Evolutionary conservation across 2,888 invertebrate species (phyloP).

Genomic region (Piscicola geometra): DNA sequence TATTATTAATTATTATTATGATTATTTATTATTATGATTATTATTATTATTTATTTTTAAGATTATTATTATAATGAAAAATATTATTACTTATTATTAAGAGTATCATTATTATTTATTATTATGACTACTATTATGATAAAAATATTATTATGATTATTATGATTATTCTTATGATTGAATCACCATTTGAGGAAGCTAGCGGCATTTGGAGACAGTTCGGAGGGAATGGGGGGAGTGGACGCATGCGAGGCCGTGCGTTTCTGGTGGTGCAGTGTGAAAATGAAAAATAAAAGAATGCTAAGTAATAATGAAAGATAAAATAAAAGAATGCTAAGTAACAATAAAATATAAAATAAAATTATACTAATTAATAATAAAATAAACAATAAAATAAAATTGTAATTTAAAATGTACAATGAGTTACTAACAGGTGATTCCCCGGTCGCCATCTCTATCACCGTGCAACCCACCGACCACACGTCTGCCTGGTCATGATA

Average conservation of each 20-base stretch:
- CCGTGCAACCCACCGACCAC: conserved; percentile 5
- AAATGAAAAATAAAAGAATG: too few species aligned
- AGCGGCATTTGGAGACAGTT: background rate
- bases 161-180: too few species aligned
- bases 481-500: too few species aligned
- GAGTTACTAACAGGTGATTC: background rate
- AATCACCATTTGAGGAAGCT: background rate
- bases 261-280: background rate
- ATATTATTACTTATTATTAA: background rate
- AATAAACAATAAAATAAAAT: too few species aligned
- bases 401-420: background rate
- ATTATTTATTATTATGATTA: background rate
- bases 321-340: too few species aligned
- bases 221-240: background rate
- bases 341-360: too few species aligned
- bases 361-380: too few species aligned
- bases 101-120: background rate
- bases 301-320: too few species aligned
- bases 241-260: background rate
- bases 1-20: conserved; percentile 6
- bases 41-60: background rate
- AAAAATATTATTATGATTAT: background rate
- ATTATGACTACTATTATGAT: background rate
- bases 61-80: too few species aligned
- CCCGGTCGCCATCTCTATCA: conserved; percentile 15